Percentiles rank a stretch among this genome's conserved stretches.
These are phyloP conservation scores for Egretta garzetta DNA, from an alignment of 2,113 vertebrate species.

Conservation along the genomic window DNA sequence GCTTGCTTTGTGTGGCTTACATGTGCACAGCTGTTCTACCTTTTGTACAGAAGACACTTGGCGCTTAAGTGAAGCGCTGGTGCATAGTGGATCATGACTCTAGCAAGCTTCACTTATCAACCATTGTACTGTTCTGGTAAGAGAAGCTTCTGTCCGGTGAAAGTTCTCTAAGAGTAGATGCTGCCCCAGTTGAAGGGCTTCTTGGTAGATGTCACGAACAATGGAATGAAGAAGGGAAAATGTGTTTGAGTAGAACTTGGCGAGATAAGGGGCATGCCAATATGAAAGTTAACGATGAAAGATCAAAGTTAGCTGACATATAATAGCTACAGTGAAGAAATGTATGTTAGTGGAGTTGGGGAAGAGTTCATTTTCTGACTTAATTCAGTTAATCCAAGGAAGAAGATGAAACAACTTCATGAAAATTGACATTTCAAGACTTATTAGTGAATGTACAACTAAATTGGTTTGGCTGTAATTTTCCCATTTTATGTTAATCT, in stretches of 20 bases:
- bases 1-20: not conserved
- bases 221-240: not conserved
- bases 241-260: not conserved
- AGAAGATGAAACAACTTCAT: not conserved
- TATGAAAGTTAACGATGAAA: not conserved
- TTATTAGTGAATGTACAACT: not conserved
- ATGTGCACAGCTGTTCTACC: not conserved
- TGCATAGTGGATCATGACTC: fast-evolving
- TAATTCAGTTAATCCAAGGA: not conserved
- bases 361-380: not conserved
- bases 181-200: not conserved
- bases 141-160: not conserved
- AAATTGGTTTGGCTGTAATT: not conserved
- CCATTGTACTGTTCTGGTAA: not conserved
- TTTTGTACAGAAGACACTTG: not conserved
- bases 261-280: too few species aligned
- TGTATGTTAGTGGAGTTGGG: not conserved
- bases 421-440: not conserved
- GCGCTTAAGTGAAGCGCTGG: fast-evolving
- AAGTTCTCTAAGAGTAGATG: not conserved
- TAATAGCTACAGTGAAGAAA: not conserved
- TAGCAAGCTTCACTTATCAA: fast-evolving
- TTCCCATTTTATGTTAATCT: not conserved
- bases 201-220: not conserved
- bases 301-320: not conserved